These are phyloP conservation scores for Stenchaetothrips biformis DNA, from an alignment of 2,888 invertebrate genomes.

Conservation along the genomic window DNA sequence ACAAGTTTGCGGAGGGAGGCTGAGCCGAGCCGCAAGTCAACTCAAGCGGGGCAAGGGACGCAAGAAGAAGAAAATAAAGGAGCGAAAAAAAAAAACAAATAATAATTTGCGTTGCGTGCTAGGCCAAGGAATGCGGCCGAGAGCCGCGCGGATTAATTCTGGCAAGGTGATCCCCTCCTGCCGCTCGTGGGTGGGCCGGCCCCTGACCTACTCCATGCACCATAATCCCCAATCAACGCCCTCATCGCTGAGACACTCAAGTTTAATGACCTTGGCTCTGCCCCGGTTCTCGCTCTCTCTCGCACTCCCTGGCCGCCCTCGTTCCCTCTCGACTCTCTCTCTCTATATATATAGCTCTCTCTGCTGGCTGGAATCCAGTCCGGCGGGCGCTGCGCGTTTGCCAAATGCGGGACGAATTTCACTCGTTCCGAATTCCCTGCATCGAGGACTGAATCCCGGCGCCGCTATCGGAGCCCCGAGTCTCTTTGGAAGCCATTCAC, in stretches of 20 bases:
- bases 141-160: neutral
- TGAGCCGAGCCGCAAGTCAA: no score
- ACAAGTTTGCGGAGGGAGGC: no score
- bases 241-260: neutral
- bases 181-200: neutral
- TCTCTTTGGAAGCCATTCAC: no score
- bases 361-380: no score
- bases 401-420: no score
- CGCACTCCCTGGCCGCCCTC: neutral
- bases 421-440: no score
- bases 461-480: no score
- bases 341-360: no score
- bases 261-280: constrained; percentile 13
- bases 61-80: neutral
- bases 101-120: neutral
- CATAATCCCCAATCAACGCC: constrained; percentile 22
- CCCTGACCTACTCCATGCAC: neutral
- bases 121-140: neutral
- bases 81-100: neutral
- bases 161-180: neutral
- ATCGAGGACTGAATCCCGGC: no score
- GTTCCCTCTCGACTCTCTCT: neutral
- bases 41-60: neutral
- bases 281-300: neutral
- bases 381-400: no score